A percentile compares a stretch with the other conserved stretches of the same genome.
These are phyloP conservation scores for Drosophila triauraria DNA, from an alignment of 1,140 invertebrate genomes.

Conservation along the genomic window DNA sequence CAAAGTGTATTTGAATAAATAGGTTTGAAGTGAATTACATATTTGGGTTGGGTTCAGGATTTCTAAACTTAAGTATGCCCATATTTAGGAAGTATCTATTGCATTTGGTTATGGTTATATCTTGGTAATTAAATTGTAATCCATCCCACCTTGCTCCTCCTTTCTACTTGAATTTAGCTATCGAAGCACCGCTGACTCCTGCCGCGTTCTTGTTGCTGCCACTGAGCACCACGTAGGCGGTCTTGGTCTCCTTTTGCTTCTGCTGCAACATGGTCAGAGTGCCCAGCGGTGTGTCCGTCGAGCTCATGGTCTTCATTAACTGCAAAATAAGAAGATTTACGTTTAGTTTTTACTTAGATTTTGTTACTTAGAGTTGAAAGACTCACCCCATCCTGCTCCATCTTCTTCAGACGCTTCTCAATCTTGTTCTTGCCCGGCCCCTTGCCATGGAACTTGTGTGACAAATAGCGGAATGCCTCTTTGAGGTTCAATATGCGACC, in stretches of 20 bases:
- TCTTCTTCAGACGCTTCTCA: slow-evolving; percentile 98
- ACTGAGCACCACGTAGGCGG: slow-evolving; percentile 97
- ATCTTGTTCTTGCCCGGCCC: slow-evolving; percentile 99
- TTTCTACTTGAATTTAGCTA: slow-evolving; percentile 83
- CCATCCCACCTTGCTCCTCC: not conserved
- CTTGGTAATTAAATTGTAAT: slow-evolving; percentile 16
- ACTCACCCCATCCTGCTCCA: slow-evolving; percentile 95
- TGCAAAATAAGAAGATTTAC: slow-evolving; percentile 86
- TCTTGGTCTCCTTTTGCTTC: slow-evolving; percentile 98
- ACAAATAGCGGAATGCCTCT: slow-evolving; percentile 98
- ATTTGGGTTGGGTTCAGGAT: slow-evolving; percentile 20
- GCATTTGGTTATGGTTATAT: slow-evolving; percentile 75
- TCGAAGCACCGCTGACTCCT: slow-evolving; percentile 63
- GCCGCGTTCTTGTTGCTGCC: slow-evolving; percentile 89
- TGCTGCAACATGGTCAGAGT: slow-evolving; percentile 97
- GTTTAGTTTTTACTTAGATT: not conserved
- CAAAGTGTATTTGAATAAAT: slow-evolving; percentile 58
- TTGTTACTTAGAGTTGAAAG: not conserved
- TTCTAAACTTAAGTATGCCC: slow-evolving; percentile 49
- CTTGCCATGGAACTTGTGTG: slow-evolving; percentile 99
- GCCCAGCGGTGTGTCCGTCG: slow-evolving; percentile 98
- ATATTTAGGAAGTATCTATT: slow-evolving; percentile 79
- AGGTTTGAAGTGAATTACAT: slow-evolving; percentile 78
- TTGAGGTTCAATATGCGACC: slow-evolving; percentile 95
- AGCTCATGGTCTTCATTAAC: slow-evolving; percentile 99